phyloP scores from a whole-genome alignment of 2,113 vertebrate genomes.

The Epinephelus lanceolatus region DNA sequence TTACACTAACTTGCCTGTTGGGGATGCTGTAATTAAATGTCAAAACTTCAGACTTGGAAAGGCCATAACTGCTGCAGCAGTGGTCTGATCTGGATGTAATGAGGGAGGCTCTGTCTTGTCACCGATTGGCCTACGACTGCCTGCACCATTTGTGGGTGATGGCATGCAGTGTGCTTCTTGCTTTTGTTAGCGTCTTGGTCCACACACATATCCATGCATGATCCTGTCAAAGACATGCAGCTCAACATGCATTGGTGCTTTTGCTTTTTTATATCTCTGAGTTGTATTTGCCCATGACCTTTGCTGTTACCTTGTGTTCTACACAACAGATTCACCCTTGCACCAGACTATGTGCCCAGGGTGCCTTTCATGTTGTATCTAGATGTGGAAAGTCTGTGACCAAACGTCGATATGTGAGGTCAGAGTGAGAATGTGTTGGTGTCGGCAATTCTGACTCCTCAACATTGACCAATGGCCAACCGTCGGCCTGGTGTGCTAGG shows the following conservation, averaged over 20 bases:
- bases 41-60: slow-evolving; percentile 49
- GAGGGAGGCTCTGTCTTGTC: slow-evolving; percentile 35
- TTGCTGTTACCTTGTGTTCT: background rate
- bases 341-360: background rate
- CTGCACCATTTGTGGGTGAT: slow-evolving; percentile 30
- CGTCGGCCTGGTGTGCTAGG: too few relatives aligned
- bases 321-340: background rate
- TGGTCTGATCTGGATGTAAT: slow-evolving; percentile 41
- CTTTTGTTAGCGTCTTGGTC: background rate
- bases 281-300: background rate
- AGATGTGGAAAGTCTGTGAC: too few relatives aligned
- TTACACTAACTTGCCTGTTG: slow-evolving; percentile 25
- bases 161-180: background rate
- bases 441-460: too few relatives aligned
- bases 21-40: slow-evolving; percentile 57
- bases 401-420: too few relatives aligned
- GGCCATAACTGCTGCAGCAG: slow-evolving; percentile 50
- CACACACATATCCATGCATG: background rate
- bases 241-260: background rate
- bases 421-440: too few relatives aligned
- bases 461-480: too few relatives aligned
- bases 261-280: background rate
- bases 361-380: too few relatives aligned
- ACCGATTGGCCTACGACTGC: slow-evolving; percentile 11
- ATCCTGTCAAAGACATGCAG: background rate